These are phyloP conservation scores for Drosophila merina DNA, from an alignment of 2,888 invertebrate species.

Conservation along the genomic window DNA sequence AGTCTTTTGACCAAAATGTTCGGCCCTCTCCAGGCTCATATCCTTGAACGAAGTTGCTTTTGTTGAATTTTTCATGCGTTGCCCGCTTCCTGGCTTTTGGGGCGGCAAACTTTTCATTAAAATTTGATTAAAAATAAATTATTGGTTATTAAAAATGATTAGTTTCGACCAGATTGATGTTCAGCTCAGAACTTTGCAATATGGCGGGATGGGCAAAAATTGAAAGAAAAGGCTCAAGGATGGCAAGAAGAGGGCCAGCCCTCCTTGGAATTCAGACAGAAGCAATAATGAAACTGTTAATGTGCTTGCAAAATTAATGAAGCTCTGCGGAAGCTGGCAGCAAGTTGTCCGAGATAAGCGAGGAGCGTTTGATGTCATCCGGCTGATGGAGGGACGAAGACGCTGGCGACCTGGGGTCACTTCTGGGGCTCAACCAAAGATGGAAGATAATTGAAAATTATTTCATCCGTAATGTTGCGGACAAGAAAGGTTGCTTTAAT, in stretches of 20 bases:
- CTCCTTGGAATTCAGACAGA: slow-evolving; percentile 43
- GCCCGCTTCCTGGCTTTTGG: slow-evolving; percentile 23
- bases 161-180: slow-evolving; percentile 61
- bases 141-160: slow-evolving; percentile 80
- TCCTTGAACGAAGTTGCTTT: slow-evolving; percentile 13
- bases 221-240: not conserved
- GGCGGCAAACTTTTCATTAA: slow-evolving; percentile 71
- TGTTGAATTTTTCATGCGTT: not conserved
- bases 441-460: slow-evolving; percentile 36
- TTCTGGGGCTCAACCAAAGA: slow-evolving; percentile 4
- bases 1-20: slow-evolving; percentile 50
- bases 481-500: slow-evolving; percentile 17
- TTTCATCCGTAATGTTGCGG: slow-evolving; percentile 29
- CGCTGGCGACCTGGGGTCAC: not conserved
- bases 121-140: slow-evolving; percentile 80
- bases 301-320: slow-evolving; percentile 58
- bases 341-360: slow-evolving; percentile 24
- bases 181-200: slow-evolving; percentile 11
- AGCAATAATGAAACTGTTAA: slow-evolving; percentile 74
- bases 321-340: slow-evolving; percentile 37
- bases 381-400: not conserved
- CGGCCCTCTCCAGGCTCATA: slow-evolving; percentile 22
- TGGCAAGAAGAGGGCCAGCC: not conserved
- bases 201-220: not conserved
- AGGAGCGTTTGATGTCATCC: slow-evolving; percentile 56